Evolutionary conservation across 2,888 invertebrate genomes (phyloP), one percentile per base, ranked within the genome.

Genomic region (Pachycephus smyrnensis): DNA sequence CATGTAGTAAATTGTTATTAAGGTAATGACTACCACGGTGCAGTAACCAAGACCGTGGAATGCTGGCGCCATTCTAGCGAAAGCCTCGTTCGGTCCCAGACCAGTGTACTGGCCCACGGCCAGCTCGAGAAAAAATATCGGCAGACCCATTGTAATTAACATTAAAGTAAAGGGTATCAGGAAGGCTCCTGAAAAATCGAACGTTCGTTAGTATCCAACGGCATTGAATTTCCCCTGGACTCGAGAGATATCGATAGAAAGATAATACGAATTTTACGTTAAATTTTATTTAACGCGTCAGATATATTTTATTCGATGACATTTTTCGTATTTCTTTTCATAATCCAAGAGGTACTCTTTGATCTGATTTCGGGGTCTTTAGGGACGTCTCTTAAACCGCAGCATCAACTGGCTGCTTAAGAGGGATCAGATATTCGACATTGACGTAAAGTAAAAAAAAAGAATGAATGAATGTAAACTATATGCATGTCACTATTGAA

Each of bases 21-120:
- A 92, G n/a, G 93, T 93, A 69, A 96, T 95, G 35, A 96, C 94
- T 68, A 95, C 93, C 81, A 96, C 92, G 0, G 95, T 95, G 83
- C 95, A 95, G 86, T 94, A 94, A 1, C 95, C 95, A 1, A 95
- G 90, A 79, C 92, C 92, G 69, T 90, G 88, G 79, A 92, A 91
- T 4, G 92, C 94, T 0, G 95, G 95, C 0, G 94, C 93, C 86
- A 95, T 93, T 4, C 94, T 91, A 69, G 91, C 90, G 86, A 95
- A 95, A 0, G 94, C 94, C 83, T 94, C 92, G 71, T 94, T 91
- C 0, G 97, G 96, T 0, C 97, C 97, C 0, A 95, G 89, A 3
- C 96, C 96, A 1, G 95, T 94, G 89, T 94, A 97, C 89, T 97
- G 97, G 2, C 97, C 97, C 32, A 97, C 92, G 73, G 95, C 95